Evolutionary conservation across 2,888 invertebrate genomes (phyloP).

Genomic region (Altica lythri): DNA sequence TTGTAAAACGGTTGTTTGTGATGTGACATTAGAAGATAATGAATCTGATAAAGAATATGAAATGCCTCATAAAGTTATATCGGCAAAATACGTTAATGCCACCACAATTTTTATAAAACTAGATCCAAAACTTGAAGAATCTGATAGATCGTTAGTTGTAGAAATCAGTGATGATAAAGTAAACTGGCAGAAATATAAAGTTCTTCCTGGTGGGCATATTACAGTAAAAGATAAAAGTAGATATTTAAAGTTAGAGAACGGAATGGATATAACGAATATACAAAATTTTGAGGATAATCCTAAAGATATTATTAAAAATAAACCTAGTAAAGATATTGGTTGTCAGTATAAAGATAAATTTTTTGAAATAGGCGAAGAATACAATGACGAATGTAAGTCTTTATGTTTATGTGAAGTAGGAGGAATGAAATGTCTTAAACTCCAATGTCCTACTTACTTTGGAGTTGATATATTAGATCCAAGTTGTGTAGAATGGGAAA

Average conservation of each 20-base stretch:
- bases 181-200: slow-evolving; percentile 57
- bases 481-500: slow-evolving; percentile 85
- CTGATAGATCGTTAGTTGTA: slow-evolving; percentile 49
- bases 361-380: slow-evolving; percentile 67
- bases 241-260: slow-evolving; percentile 51
- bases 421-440: slow-evolving; percentile 75
- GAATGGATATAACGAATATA: slow-evolving; percentile 49
- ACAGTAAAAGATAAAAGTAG: slow-evolving; percentile 43
- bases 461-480: slow-evolving; percentile 85
- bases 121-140: slow-evolving; percentile 50
- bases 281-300: slow-evolving; percentile 31
- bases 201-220: slow-evolving; percentile 50
- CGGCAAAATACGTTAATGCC: slow-evolving; percentile 54
- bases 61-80: slow-evolving; percentile 46
- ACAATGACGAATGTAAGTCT: slow-evolving; percentile 81
- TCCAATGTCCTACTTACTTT: slow-evolving; percentile 83
- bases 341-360: slow-evolving; percentile 52
- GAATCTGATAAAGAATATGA: slow-evolving; percentile 59
- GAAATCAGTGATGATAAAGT: slow-evolving; percentile 57
- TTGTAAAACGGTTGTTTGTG: slow-evolving; percentile 84
- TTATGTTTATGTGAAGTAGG: slow-evolving; percentile 75
- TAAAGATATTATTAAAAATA: slow-evolving; percentile 33
- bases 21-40: slow-evolving; percentile 79
- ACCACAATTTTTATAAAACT: slow-evolving; percentile 56
- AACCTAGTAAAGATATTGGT: slow-evolving; percentile 29